A percentile compares a stretch with the other conserved stretches of the same genome.
Conservation (phyloP, 2,113 vertebrate species). For the Callospermophilus lateralis region DNA sequence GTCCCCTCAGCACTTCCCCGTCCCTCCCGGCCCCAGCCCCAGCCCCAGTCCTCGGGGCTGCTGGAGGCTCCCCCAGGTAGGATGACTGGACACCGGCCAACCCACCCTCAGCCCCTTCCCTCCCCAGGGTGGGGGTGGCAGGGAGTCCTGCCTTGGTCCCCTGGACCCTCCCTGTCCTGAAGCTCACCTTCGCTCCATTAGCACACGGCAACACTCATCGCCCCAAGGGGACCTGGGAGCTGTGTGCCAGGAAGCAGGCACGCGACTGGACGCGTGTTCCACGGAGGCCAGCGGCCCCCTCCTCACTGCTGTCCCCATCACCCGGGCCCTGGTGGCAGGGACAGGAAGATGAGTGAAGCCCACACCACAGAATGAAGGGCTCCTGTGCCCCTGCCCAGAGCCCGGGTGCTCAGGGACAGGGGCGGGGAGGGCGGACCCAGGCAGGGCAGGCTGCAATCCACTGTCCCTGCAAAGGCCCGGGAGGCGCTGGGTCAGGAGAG, state of each 20-base stretch:
- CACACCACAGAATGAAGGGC: too few species aligned
- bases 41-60: neutral
- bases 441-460: too few species aligned
- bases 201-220: neutral
- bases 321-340: neutral
- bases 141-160: neutral
- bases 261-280: accelerated
- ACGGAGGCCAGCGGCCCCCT: neutral
- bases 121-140: neutral
- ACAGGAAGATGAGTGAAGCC: neutral
- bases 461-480: accelerated
- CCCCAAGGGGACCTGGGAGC: neutral
- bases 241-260: neutral
- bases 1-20: too few species aligned
- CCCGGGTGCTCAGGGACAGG: neutral
- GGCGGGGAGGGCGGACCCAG: too few species aligned
- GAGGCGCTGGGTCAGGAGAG: neutral
- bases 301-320: neutral
- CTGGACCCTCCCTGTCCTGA: accelerated
- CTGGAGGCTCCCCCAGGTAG: neutral
- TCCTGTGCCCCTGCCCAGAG: accelerated
- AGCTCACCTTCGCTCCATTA: neutral
- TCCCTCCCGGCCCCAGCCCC: neutral
- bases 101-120: neutral
- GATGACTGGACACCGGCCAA: too few species aligned